Evolutionary conservation across 1,140 invertebrate species (phyloP).

Genomic region (fruit fly (Drosophila melanogaster)): Release_6_plus_ISO1_MT NC_004354.4:1517001-1517500

Average conservation of each 20-base stretch:
- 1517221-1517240: background rate
- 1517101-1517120: conserved; percentile 44
- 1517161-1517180: background rate
- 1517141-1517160: background rate
- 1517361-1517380: background rate
- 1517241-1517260: background rate
- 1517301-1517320: background rate
- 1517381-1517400: background rate
- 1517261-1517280: background rate
- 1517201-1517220: background rate
- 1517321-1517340: background rate
- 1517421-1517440: background rate
- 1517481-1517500: too few species aligned
- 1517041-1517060: background rate
- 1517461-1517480: background rate
- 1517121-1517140: conserved; percentile 39
- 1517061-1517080: conserved; percentile 15
- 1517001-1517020: conserved; percentile 1
- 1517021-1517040: background rate
- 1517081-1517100: conserved; percentile 14
- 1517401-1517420: background rate
- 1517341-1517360: background rate
- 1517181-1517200: background rate
- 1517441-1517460: background rate
- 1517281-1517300: background rate